Evolutionary conservation across 2,113 vertebrate species (phyloP).

Genomic region (Ciconia maguari): DNA sequence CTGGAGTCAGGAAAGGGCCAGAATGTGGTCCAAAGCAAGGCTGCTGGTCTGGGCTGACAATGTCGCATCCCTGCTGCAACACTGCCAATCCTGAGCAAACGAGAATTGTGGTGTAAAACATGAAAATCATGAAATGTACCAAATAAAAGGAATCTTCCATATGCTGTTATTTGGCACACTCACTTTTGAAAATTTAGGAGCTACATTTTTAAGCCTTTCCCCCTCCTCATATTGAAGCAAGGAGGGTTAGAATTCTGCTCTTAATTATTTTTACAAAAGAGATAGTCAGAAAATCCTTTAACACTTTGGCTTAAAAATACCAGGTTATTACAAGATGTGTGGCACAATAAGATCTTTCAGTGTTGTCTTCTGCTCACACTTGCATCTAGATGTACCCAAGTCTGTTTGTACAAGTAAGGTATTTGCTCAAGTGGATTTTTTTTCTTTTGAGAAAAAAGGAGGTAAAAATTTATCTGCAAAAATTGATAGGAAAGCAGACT

Average conservation of each 20-base stretch:
- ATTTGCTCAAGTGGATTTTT: not conserved
- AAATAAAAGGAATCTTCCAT: not conserved
- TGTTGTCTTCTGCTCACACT: not conserved
- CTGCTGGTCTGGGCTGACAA: not conserved
- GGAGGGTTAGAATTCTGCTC: not conserved
- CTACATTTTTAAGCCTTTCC: not conserved
- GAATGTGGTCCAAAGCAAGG: not conserved
- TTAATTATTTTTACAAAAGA: not conserved
- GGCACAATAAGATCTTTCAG: not conserved
- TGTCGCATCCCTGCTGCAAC: not conserved
- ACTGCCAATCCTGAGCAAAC: not conserved
- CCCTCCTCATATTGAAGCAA: not conserved
- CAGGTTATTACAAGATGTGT: not conserved
- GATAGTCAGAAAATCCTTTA: not conserved
- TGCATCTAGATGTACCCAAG: not conserved
- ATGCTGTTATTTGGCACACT: not conserved
- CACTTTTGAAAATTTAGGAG: not conserved
- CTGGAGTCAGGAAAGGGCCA: not conserved
- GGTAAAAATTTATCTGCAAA: not conserved
- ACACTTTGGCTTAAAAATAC: not conserved
- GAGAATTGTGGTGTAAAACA: fast-evolving
- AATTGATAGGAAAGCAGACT: not conserved
- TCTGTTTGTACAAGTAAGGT: not conserved
- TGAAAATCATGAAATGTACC: not conserved
- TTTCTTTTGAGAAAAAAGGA: not conserved